Base-by-base conservation (phyloP, 2,797 vertebrate species). In the Lepilemur ruficaudatus region DNA sequence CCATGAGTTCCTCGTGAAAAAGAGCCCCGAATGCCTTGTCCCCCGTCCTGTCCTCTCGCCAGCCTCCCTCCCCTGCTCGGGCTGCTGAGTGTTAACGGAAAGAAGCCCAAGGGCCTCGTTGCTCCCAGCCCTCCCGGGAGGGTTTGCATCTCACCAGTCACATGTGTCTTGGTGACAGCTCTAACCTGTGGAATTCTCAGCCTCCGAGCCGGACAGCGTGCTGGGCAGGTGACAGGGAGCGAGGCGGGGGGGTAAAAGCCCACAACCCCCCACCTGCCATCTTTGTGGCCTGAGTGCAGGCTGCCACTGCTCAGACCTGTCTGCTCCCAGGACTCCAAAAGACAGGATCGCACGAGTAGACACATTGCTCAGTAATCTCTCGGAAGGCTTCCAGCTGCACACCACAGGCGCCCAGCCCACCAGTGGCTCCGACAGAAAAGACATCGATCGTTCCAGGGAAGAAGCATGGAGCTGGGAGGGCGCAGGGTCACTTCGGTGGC, bases 1-100 rank as follows among this genome's bases (percentile, higher is more conserved):
- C 55, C 72, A 28, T 48, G 23, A 81, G 81, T 93, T 92, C 55
- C 48, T 86, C 57, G 82, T 43, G 82, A 59, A 79, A 88, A 85
- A 72, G 10, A 82, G 55, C 57, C 88, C 57, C 61, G 25, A 61
- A 82, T 79, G 91, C 73, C 14, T 72, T 52, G 41, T 65, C 83
- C 25, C 30, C 23, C 5, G 46, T 59, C 13, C 43, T 46, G 30
- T 55, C 55, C 61, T 76, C 52, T 30, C 17, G 0, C 46, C 28
- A 92, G 65, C 67, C 84, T 63, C 20, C 28, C 69, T 65, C 25
- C 25, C 46, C 61, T 89, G 86, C 43, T 88, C 28, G 3, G 14
- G 46, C 41, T 14, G 25, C 65, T 88, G 87, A 13, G 18, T 17
- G 22, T 59, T 52, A 76, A 17, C 2, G 6, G 35, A 48, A 89